Base-by-base conservation (phyloP, 2,797 vertebrate genomes). In the Coracias cyanogaster region DNA sequence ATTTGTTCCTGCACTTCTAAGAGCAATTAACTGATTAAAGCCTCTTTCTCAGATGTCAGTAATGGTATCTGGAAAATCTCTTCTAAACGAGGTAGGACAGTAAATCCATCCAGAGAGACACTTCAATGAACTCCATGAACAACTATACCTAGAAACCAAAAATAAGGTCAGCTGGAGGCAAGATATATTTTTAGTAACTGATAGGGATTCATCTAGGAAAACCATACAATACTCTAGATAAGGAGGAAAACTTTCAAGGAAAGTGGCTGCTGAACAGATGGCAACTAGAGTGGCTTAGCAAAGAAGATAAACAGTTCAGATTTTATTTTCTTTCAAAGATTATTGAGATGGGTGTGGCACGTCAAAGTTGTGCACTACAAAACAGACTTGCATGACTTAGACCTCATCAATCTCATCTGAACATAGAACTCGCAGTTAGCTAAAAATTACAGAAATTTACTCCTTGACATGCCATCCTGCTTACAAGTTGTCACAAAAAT, bases 301-400 rank as follows among this genome's bases (percentile, higher is more conserved):
- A 91, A 51, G 37, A 54, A 91, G 52, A 70, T 14, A n/a, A 80
- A 48, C 14, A 51, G 31, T 24, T 55, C 29, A 45, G 20, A 60
- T n/a, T 29, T 45, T 41, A 35, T 64, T 45, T 45, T 48, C 52
- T 61, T 61, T 15, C 60, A 35, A 54, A 5, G 4, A 12, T 0
- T 12, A 12, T 0, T 14, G 46, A 62, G n/a, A 21, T 0, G 2
- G 28, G 17, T 58, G 72, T 9, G 28, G 52, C 43, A 19, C 57
- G 51, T 16, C 20, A 17, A 14, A 62, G 60, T 5, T 46, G 17
- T 7, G 20, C 37, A 43, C 26, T 9, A 0, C 16, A 49, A 79
- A 6, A 74, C 3, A 82, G 71, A 57, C 8, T 17, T 16, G 48
- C 14, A 14, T 4, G 37, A 37, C 10, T 70, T 10, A 64, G 24